phyloP scores from a whole-genome alignment of 2,888 invertebrate species.

The Lycaena phlaeas region DNA sequence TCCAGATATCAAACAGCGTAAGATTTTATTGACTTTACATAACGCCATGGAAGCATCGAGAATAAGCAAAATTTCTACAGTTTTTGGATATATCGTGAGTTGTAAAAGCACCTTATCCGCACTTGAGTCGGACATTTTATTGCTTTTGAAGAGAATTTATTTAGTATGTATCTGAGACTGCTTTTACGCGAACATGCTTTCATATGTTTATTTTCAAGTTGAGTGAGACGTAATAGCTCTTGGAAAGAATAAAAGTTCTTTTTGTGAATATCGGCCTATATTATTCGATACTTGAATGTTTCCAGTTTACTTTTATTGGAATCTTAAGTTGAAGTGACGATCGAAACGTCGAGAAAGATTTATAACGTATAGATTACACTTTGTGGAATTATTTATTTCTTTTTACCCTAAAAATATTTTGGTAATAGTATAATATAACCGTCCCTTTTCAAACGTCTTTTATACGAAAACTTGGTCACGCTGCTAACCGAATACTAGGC shows the following conservation, averaged over 20 bases:
- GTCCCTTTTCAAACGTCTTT: no score
- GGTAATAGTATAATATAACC: no score
- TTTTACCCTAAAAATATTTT: no score
- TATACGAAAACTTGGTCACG: no score
- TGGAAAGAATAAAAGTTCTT: slow-evolving; percentile 8
- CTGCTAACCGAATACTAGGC: no score
- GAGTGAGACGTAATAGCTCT: slow-evolving; percentile 11
- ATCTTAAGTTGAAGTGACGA: no score
- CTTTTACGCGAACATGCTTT: slow-evolving; percentile 12
- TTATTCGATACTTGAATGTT: not conserved
- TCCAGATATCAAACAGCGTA: no score
- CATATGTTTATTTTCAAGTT: slow-evolving; percentile 13
- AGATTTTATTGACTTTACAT: not conserved
- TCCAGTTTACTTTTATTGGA: not conserved
- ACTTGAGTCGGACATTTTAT: slow-evolving; percentile 19
- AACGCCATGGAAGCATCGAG: slow-evolving; percentile 1
- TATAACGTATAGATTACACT: no score
- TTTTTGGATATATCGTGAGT: slow-evolving; percentile 10
- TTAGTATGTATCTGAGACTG: slow-evolving; percentile 14
- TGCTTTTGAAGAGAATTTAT: slow-evolving; percentile 17
- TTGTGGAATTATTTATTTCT: no score
- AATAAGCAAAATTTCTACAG: slow-evolving; percentile 9
- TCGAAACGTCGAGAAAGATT: no score
- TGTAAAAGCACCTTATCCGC: slow-evolving; percentile 14
- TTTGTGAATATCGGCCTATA: slow-evolving; percentile 7